These are phyloP conservation scores for Drosophila subobscura DNA, from an alignment of 1,140 invertebrate genomes.

Conservation along the genomic window DNA sequence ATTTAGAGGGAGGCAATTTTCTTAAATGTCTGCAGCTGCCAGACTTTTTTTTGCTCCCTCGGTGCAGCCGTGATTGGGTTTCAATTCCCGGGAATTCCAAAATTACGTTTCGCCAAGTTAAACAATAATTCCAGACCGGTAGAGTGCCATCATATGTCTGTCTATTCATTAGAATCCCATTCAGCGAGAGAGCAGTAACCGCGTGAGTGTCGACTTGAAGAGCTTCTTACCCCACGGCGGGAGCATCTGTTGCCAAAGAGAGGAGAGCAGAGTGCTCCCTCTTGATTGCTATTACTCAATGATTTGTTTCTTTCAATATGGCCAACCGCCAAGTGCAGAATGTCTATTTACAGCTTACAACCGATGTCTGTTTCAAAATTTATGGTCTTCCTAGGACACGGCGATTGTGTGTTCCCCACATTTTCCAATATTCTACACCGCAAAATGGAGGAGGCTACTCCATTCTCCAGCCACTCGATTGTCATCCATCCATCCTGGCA, in stretches of 20 bases:
- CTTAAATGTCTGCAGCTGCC: background rate
- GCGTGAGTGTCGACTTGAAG: conserved; percentile 3
- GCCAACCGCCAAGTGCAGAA: conserved; percentile 36
- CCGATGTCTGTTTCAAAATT: conserved; percentile 46
- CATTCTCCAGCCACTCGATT: background rate
- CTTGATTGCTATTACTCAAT: conserved; percentile 46
- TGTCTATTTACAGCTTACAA: conserved; percentile 35
- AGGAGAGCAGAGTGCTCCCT: background rate
- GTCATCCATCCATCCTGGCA: background rate
- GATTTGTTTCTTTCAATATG: conserved; percentile 63
- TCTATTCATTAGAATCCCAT: conserved; percentile 35
- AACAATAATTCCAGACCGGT: background rate
- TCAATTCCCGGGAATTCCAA: conserved; percentile 11
- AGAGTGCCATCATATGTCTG: background rate
- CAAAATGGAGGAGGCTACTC: conserved; percentile 4
- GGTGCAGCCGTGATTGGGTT: background rate
- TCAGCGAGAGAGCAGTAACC: background rate
- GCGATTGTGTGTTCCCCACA: background rate
- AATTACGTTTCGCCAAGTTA: background rate
- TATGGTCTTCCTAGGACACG: conserved; percentile 20
- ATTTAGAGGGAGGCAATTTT: background rate
- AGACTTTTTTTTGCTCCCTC: background rate
- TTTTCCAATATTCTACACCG: conserved; percentile 41
- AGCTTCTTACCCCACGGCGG: conserved; percentile 5
- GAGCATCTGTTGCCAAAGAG: conserved; percentile 16